phyloP scores from a whole-genome alignment of 2,797 vertebrate species.

The Rhinatrema bivittatum region DNA sequence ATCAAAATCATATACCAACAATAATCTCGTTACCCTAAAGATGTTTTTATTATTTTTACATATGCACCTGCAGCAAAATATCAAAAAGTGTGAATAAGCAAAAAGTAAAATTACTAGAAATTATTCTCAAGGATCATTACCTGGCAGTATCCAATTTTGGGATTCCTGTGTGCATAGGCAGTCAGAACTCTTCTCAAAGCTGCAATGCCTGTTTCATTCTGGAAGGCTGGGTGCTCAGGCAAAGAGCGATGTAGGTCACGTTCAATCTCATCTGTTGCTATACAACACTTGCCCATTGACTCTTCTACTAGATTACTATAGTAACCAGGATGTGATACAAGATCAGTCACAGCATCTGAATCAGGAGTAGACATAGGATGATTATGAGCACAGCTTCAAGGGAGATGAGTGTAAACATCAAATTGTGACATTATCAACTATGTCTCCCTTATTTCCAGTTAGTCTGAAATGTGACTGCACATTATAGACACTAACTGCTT shows the following conservation, averaged over 20 bases:
- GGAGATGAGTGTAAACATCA: no score
- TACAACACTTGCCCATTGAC: conserved; percentile 73
- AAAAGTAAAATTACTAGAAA: no score
- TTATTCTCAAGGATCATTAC: no score
- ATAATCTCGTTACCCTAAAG: no score
- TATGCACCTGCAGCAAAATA: no score
- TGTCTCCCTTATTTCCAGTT: no score
- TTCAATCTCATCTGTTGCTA: conserved; percentile 90
- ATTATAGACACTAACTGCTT: no score
- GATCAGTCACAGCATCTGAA: conserved; percentile 71
- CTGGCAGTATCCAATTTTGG: conserved; percentile 95
- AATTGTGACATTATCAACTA: no score
- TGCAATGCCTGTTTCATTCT: conserved; percentile 82
- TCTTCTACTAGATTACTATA: conserved; percentile 73
- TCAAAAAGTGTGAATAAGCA: no score
- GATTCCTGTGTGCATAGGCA: conserved; percentile 86
- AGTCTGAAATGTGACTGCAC: no score
- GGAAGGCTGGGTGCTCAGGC: conserved; percentile 90
- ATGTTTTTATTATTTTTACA: no score
- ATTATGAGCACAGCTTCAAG: neutral
- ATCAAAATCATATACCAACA: no score
- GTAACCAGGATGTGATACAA: conserved; percentile 71
- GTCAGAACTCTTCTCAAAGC: conserved; percentile 88
- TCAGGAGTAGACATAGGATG: neutral
- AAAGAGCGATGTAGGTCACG: conserved; percentile 89